These are phyloP conservation scores for Panulirus ornatus DNA, from an alignment of 1,140 invertebrate genomes.

Conservation along the genomic window DNA sequence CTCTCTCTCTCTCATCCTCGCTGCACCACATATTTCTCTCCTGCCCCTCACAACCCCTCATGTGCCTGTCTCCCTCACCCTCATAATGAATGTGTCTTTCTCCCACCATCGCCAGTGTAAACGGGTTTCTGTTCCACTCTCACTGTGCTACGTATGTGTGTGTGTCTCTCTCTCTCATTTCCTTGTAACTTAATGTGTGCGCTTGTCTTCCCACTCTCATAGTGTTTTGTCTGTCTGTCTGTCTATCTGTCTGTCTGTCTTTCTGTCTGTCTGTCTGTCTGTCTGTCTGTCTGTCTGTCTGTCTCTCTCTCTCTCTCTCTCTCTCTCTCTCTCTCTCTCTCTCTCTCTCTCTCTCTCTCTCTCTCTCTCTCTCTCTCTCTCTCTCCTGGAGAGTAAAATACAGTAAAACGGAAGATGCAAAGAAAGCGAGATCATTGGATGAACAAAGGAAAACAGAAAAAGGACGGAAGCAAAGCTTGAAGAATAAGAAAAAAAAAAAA, in stretches of 20 bases:
- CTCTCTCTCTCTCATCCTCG: neutral
- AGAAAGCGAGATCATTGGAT: neutral
- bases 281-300: neutral
- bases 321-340: conserved; percentile 7
- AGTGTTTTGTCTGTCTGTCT: no score
- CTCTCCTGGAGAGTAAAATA: neutral
- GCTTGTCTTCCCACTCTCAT: no score
- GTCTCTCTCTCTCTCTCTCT: neutral
- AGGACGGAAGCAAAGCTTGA: neutral
- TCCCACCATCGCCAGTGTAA: no score
- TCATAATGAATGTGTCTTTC: no score
- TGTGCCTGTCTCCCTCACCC: no score
- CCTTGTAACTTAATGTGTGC: no score
- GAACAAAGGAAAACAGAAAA: conserved; percentile 1
- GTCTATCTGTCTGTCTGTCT: no score
- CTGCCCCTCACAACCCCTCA: no score
- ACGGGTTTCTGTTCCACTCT: no score
- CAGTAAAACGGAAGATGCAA: neutral
- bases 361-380: conserved; percentile 6
- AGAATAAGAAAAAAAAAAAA: neutral
- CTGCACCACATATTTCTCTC: conserved; percentile 1
- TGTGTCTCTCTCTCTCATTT: no score
- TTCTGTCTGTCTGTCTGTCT: no score
- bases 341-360: conserved; percentile 7
- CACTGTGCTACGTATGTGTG: no score